These are phyloP conservation scores for Ceratina japonica DNA, from an alignment of 1,140 invertebrate genomes.

Conservation along the genomic window DNA sequence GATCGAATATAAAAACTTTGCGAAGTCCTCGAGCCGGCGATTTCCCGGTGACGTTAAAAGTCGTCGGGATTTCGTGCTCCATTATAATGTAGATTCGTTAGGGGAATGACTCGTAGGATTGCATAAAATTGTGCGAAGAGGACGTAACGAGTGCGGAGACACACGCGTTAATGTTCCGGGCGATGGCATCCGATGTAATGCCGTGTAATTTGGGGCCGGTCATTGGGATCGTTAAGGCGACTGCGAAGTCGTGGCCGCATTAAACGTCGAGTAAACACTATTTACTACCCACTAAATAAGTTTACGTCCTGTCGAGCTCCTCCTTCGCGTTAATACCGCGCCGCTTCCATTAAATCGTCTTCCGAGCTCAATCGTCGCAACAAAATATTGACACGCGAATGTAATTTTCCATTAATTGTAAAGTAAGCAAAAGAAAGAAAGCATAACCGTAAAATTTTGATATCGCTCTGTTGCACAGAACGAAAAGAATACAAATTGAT, in stretches of 20 bases:
- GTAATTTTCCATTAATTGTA: too few relatives aligned
- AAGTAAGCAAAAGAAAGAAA: background rate
- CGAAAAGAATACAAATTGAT: background rate
- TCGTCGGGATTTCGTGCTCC: background rate
- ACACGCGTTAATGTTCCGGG: constrained; percentile 48
- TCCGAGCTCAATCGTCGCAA: background rate
- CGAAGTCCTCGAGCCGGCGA: background rate
- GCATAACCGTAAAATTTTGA: background rate
- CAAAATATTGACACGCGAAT: background rate
- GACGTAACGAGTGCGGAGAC: constrained; percentile 26
- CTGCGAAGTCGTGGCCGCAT: constrained; percentile 57
- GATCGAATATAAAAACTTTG: background rate
- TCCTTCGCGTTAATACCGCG: constrained; percentile 2
- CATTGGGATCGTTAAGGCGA: constrained; percentile 57
- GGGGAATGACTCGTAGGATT: constrained; percentile 15
- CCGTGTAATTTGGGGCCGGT: constrained; percentile 44
- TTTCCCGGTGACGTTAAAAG: background rate
- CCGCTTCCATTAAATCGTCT: background rate
- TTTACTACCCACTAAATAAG: constrained; percentile 66
- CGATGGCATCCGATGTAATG: constrained; percentile 39
- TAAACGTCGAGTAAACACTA: constrained; percentile 65
- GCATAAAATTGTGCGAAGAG: constrained; percentile 16
- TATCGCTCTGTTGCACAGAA: background rate
- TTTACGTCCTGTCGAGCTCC: constrained; percentile 42
- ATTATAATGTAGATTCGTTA: constrained; percentile 25